Evolutionary conservation across 2,797 vertebrate genomes (phyloP).

Genomic region (Sebastes diploproa): DNA sequence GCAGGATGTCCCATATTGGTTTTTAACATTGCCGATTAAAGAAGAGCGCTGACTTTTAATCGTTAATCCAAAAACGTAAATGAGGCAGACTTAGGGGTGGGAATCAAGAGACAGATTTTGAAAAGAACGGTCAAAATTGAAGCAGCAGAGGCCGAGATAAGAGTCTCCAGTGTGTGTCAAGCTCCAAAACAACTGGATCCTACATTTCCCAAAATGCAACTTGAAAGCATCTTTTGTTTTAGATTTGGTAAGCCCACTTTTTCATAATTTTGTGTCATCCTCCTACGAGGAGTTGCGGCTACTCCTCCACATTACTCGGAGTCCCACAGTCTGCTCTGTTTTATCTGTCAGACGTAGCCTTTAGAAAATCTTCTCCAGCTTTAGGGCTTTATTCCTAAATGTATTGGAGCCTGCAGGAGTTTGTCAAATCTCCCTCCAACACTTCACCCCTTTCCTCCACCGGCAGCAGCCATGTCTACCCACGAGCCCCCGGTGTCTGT

Average conservation of each 20-base stretch:
- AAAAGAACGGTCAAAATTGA: too few relatives aligned
- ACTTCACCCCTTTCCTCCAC: conserved; percentile 7
- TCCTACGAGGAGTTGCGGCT: background rate
- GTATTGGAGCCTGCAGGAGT: conserved; percentile 27
- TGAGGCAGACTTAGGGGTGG: too few relatives aligned
- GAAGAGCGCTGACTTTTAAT: too few relatives aligned
- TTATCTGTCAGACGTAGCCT: conserved; percentile 24
- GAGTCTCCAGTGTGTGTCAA: background rate
- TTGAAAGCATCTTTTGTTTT: background rate
- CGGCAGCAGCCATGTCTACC: conserved; percentile 24
- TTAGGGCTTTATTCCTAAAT: conserved; percentile 27
- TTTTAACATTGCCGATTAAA: too few relatives aligned
- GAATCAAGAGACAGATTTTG: background rate
- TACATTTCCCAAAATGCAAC: background rate
- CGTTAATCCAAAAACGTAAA: too few relatives aligned
- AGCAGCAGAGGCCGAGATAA: too few relatives aligned
- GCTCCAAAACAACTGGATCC: background rate
- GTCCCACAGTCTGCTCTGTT: background rate
- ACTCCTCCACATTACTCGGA: background rate
- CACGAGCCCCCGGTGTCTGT: conserved; percentile 19
- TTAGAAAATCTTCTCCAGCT: conserved; percentile 16
- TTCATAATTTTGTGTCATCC: background rate
- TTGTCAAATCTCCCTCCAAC: conserved; percentile 26
- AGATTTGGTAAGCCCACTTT: background rate
- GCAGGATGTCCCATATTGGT: too few relatives aligned